Conservation (phyloP, 2,888 invertebrate species). For the Trichopria drosophilae region DNA sequence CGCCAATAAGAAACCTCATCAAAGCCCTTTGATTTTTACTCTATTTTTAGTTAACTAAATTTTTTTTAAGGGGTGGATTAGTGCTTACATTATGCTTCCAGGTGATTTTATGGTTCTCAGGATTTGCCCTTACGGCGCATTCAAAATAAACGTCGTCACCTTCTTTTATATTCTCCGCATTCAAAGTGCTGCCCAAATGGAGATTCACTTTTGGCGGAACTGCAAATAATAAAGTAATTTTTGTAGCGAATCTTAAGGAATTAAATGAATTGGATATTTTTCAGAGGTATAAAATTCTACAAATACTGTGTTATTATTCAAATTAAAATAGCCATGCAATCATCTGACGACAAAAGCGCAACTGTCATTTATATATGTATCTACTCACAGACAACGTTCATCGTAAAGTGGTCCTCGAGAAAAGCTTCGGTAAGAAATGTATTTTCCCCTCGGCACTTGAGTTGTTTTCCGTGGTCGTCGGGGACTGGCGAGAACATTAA, state of each 20-base stretch:
- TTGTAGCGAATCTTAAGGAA: neutral
- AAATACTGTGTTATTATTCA: too few species aligned
- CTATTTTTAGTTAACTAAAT: too few species aligned
- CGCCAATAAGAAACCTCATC: too few species aligned
- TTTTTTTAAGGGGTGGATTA: constrained; percentile 25
- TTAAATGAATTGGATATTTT: too few species aligned
- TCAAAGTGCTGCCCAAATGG: constrained; percentile 73
- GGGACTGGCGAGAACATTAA: constrained; percentile 80
- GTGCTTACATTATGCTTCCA: constrained; percentile 77
- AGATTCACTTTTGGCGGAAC: constrained; percentile 75
- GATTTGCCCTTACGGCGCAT: constrained; percentile 76
- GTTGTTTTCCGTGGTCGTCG: constrained; percentile 80
- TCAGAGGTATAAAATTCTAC: too few species aligned
- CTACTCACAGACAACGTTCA: constrained; percentile 89
- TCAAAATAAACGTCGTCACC: constrained; percentile 81
- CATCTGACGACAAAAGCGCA: too few species aligned
- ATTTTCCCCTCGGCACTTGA: constrained; percentile 86
- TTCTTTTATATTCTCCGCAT: constrained; percentile 77
- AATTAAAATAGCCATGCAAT: too few species aligned
- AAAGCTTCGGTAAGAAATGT: constrained; percentile 74
- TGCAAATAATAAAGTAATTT: constrained; percentile 48
- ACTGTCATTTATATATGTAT: too few species aligned
- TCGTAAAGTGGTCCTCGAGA: constrained; percentile 78
- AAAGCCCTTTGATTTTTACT: too few species aligned
- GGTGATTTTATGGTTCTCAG: constrained; percentile 73